Conservation (phyloP, 2,888 invertebrate genomes). For the Zygothrica quintamaculata region DNA sequence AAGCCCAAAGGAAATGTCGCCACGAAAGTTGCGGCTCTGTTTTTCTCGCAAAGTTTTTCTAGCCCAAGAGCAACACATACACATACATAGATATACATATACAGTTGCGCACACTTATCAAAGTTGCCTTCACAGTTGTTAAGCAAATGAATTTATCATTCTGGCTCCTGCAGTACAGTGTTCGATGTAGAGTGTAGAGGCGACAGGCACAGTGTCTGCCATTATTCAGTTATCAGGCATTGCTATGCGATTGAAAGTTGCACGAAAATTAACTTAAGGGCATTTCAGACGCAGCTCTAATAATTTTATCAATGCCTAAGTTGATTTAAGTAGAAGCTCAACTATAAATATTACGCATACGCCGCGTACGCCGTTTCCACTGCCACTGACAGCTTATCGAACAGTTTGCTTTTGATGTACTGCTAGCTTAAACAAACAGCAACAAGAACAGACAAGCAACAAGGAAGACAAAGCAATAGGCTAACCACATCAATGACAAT, state of each 20-base stretch:
- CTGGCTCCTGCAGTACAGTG: neutral
- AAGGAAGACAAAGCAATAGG: constrained; percentile 18
- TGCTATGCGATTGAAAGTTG: constrained; percentile 21
- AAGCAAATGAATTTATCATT: constrained; percentile 60
- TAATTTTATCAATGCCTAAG: constrained; percentile 63
- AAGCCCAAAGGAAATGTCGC: constrained; percentile 69
- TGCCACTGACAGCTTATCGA: constrained; percentile 38
- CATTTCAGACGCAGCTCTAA: constrained; percentile 42
- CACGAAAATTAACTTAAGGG: constrained; percentile 57
- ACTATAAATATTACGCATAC: constrained; percentile 52
- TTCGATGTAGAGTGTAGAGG: too few species aligned
- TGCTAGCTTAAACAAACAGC: neutral
- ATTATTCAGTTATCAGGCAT: neutral
- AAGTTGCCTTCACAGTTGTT: constrained; percentile 50
- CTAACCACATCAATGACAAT: constrained; percentile 44
- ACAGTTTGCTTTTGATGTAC: constrained; percentile 9
- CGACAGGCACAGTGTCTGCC: neutral
- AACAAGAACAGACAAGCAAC: constrained; percentile 3
- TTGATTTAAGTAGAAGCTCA: constrained; percentile 57
- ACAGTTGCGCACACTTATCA: constrained; percentile 37
- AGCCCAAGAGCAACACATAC: constrained; percentile 34
- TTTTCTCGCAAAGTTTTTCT: constrained; percentile 59
- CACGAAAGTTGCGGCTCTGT: constrained; percentile 60
- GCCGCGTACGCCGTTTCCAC: constrained; percentile 22
- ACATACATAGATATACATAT: constrained; percentile 16